phyloP scores from a whole-genome alignment of 1,140 invertebrate species.

The Chironomus striatipennis region DNA sequence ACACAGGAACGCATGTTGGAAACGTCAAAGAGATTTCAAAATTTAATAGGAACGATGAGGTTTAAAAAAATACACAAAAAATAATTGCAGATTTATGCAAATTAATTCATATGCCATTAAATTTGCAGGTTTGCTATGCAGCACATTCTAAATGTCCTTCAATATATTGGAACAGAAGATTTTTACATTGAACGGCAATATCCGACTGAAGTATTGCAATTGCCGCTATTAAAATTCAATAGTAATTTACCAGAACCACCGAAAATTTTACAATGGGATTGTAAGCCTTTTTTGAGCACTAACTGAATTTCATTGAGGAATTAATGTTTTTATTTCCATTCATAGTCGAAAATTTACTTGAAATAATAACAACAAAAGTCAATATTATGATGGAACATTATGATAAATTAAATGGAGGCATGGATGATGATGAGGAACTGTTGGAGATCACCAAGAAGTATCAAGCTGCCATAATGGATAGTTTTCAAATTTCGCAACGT shows the following conservation, averaged over 20 bases:
- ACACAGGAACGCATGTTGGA: background rate
- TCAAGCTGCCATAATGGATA: too few relatives aligned
- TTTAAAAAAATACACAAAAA: background rate
- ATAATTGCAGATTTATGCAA: background rate
- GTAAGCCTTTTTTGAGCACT: constrained; percentile 32
- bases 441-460: too few relatives aligned
- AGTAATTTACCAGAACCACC: constrained; percentile 30
- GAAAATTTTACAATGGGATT: constrained; percentile 33
- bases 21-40: background rate
- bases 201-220: constrained; percentile 34
- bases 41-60: background rate
- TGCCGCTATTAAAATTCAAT: constrained; percentile 37
- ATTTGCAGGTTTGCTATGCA: constrained; percentile 31
- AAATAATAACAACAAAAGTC: too few relatives aligned
- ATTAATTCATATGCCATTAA: background rate
- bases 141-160: constrained; percentile 34
- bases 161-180: constrained; percentile 33
- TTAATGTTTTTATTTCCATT: too few relatives aligned
- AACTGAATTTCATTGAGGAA: constrained; percentile 25
- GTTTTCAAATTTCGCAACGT: too few relatives aligned
- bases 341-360: too few relatives aligned
- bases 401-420: too few relatives aligned
- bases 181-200: constrained; percentile 29
- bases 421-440: too few relatives aligned
- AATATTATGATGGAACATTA: too few relatives aligned